phyloP scores from a whole-genome alignment of 2,797 vertebrate genomes.

The Iguana delicatissima region DNA sequence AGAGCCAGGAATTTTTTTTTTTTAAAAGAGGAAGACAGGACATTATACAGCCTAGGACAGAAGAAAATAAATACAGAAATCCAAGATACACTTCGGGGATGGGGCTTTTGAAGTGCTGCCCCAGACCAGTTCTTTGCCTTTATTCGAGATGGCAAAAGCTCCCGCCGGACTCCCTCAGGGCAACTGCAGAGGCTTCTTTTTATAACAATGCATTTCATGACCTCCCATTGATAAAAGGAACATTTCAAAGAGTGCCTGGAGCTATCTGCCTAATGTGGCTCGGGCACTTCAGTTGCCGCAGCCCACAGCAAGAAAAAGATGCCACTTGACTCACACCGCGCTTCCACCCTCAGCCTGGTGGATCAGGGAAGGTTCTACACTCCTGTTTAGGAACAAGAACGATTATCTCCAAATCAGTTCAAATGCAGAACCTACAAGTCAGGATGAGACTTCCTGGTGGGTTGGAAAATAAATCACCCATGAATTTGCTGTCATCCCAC shows the following conservation, averaged over 20 bases:
- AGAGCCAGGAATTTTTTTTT: no score
- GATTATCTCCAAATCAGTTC: neutral
- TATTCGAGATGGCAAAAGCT: neutral
- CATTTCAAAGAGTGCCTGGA: neutral
- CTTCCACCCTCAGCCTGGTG: neutral
- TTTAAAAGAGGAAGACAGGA: neutral
- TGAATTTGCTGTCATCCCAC: conserved; percentile 66
- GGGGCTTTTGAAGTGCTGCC: neutral
- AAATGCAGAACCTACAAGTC: neutral
- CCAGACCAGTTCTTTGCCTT: conserved; percentile 1
- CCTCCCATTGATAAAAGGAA: neutral
- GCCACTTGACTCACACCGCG: neutral
- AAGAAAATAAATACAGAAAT: neutral
- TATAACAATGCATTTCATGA: neutral
- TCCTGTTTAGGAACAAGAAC: neutral
- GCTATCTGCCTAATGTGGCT: neutral
- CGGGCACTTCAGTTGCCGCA: no score
- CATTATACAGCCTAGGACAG: neutral
- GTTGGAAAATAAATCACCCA: conserved; percentile 68
- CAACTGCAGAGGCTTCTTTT: neutral
- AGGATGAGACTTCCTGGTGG: conserved; percentile 45
- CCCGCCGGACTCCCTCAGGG: neutral
- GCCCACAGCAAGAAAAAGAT: neutral
- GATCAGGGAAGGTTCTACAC: neutral
- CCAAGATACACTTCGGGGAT: neutral